Evolutionary conservation across 30 jellyfish, hydroid and myxozoan species (phyloP), one percentile per base, ranked within the genome.

Genomic region (Mastigias papua): DNA sequence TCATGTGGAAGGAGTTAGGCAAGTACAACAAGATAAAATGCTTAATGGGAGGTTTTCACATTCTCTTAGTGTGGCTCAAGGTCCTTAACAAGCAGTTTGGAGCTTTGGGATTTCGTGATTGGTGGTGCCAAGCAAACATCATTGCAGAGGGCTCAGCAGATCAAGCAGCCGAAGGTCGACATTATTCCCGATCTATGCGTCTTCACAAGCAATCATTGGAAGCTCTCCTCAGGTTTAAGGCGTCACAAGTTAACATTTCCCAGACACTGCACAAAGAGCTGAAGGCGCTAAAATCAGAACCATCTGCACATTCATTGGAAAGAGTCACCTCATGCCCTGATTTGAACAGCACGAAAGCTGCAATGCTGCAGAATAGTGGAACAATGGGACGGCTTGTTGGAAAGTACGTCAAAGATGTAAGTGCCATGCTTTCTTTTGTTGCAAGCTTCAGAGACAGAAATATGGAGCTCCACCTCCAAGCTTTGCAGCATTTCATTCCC

Each of bases 151-250:
- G 86, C 86, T 71, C 92, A 83, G 86, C 26, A 42, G 92, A 67
- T 60, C 92, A 83, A 69, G 86, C 92, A 68, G 92, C 92, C 48
- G 86, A 83, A 69, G 86, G 86, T 50, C 79, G 92, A 69, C 86
- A 83, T 86, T 69, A 83, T 68, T 67, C 92, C 86, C 80, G 79
- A 28, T 69, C 69, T 26, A 69, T 67, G 86, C 86, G 80, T 69
- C 92, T 67, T 83, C 86, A 68, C 78, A 83, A 83, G 51, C 86
- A 83, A 69, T 83, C 92, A 33, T 49, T 69, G 35, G 82, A 81
- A 29, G 91, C 91, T 34, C 84, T 81, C 2, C 61, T 68, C 50
- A 83, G 92, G 80, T 51, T 83, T 21, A 69, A 83, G 66, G 63
- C 82, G 74, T 31, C 91, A 54, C 34, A 57, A 77, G 88, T 48